These are phyloP conservation scores for Neomorphus geoffroyi DNA, from an alignment of 2,797 vertebrate genomes.

Conservation along the genomic window DNA sequence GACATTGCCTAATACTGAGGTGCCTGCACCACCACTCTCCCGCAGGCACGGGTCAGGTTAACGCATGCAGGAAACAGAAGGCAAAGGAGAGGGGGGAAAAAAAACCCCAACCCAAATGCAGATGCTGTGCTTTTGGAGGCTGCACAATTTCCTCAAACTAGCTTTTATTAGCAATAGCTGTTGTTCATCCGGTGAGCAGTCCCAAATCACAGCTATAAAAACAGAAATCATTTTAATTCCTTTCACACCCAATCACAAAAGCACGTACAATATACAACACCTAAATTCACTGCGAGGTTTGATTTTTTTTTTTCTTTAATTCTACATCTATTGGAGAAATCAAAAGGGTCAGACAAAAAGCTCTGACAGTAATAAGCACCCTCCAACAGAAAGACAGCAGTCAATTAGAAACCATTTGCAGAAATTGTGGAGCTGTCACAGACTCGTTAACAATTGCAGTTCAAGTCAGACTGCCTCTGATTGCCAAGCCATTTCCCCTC, in stretches of 20 bases:
- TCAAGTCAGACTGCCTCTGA: constrained; percentile 55
- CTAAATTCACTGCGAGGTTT: constrained; percentile 28
- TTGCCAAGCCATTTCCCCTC: constrained; percentile 36
- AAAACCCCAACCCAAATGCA: background rate
- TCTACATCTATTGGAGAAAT: constrained; percentile 20
- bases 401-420: constrained; percentile 78
- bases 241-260: constrained; percentile 12
- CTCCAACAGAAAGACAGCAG: constrained; percentile 67
- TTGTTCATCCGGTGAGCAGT: background rate
- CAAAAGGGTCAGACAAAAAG: constrained; percentile 71
- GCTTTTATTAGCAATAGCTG: constrained; percentile 28
- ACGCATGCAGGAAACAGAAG: constrained; percentile 11
- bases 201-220: background rate
- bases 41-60: background rate
- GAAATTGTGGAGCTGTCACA: constrained; percentile 78
- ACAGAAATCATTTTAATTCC: constrained; percentile 40
- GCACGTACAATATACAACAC: background rate
- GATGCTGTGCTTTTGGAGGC: constrained; percentile 10
- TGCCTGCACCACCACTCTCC: background rate
- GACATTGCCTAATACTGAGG: constrained; percentile 1
- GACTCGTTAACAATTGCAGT: constrained; percentile 68
- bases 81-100: background rate
- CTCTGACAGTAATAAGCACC: constrained; percentile 79
- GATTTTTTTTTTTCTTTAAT: background rate
- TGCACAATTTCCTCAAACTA: constrained; percentile 22